A percentile compares a stretch with the other conserved stretches of the same genome.
These are phyloP conservation scores for Zaprionus inermis DNA, from an alignment of 1,140 invertebrate species.

Conservation along the genomic window DNA sequence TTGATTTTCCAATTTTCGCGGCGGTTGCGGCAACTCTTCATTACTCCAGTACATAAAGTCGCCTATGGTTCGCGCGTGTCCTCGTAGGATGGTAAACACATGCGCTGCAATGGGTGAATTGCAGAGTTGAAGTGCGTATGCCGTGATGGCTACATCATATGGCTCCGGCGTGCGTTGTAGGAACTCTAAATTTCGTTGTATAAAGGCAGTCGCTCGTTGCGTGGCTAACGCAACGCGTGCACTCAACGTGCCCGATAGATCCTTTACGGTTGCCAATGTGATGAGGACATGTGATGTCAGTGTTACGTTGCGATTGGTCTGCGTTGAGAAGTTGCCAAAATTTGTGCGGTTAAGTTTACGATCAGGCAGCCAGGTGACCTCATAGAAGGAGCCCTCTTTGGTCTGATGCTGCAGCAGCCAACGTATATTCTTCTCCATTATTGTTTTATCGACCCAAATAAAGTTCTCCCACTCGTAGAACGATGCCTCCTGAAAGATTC, in stretches of 20 bases:
- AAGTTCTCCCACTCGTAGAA: conserved; percentile 97
- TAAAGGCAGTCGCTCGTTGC: conserved; percentile 89
- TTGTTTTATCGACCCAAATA: conserved; percentile 93
- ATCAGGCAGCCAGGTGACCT: conserved; percentile 92
- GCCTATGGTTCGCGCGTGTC: conserved; percentile 87
- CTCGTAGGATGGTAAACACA: conserved; percentile 91
- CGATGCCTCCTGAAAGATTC: conserved; percentile 94
- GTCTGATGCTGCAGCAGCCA: conserved; percentile 93
- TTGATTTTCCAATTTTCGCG: conserved; percentile 94
- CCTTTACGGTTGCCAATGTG: conserved; percentile 92
- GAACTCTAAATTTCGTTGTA: conserved; percentile 93
- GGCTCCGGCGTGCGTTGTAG: conserved; percentile 89
- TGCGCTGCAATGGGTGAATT: conserved; percentile 92
- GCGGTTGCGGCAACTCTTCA: conserved; percentile 90
- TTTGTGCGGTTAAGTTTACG: conserved; percentile 92
- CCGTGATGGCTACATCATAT: conserved; percentile 93
- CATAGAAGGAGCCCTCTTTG: conserved; percentile 92
- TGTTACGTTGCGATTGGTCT: conserved; percentile 91
- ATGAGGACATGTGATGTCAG: conserved; percentile 95
- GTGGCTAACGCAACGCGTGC: conserved; percentile 89
- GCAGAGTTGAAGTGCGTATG: conserved; percentile 92
- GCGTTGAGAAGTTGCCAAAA: conserved; percentile 83
- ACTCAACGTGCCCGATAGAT: conserved; percentile 91
- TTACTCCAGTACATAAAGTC: conserved; percentile 94
- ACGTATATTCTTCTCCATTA: conserved; percentile 90